These are phyloP conservation scores for Caenorhabditis latens DNA, from an alignment of 1,140 invertebrate genomes.

Conservation along the genomic window DNA sequence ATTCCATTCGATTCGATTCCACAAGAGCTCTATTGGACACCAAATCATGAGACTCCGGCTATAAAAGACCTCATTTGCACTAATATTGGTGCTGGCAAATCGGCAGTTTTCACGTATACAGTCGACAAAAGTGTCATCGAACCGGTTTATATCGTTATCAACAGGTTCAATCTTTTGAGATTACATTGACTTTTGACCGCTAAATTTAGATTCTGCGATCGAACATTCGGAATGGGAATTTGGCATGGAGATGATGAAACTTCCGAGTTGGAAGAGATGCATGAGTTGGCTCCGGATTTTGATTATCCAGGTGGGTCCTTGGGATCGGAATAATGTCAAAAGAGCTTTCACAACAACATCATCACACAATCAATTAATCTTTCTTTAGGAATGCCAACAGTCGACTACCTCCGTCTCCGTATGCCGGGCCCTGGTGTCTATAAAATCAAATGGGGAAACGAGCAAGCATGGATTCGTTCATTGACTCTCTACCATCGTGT, in stretches of 20 bases:
- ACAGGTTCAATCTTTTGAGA: conserved; percentile 41
- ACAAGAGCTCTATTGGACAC: conserved; percentile 66
- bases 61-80: conserved; percentile 53
- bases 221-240: conserved; percentile 66
- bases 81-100: conserved; percentile 54
- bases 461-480: conserved; percentile 65
- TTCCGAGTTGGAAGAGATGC: conserved; percentile 62
- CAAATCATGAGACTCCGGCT: conserved; percentile 46
- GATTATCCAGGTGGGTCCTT: conserved; percentile 64
- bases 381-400: conserved; percentile 64
- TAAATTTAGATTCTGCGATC: conserved; percentile 63
- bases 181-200: conserved; percentile 39
- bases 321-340: not conserved
- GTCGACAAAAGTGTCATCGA: conserved; percentile 49
- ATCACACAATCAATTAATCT: not conserved
- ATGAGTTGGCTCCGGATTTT: conserved; percentile 65
- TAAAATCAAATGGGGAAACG: conserved; percentile 66
- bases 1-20: conserved; percentile 66
- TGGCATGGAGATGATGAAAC: conserved; percentile 58
- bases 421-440: conserved; percentile 64
- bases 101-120: conserved; percentile 51
- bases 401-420: conserved; percentile 58
- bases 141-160: conserved; percentile 62
- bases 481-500: conserved; percentile 61
- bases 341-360: not conserved